Conservation (phyloP, 2,113 vertebrate species). For the Pitta sordida region DNA sequence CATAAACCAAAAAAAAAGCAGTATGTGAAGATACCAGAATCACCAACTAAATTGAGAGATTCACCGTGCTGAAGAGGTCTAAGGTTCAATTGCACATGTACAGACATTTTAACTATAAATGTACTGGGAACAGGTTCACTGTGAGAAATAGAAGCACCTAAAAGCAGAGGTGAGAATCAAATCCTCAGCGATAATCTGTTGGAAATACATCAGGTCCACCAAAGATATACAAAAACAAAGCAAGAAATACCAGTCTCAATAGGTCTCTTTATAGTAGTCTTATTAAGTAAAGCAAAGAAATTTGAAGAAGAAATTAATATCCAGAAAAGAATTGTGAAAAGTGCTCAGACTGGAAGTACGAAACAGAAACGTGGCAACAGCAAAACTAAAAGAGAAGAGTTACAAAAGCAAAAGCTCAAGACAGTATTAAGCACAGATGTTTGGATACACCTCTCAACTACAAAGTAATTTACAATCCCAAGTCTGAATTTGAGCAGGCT, state of each 20-base stretch:
- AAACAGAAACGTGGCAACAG: not conserved
- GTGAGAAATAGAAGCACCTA: not conserved
- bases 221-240: not conserved
- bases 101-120: not conserved
- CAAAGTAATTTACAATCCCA: not conserved
- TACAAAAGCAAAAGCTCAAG: not conserved
- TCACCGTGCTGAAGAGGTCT: not conserved
- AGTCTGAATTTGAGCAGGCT: slow-evolving; percentile 2
- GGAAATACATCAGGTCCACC: not conserved
- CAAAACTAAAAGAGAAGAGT: not conserved
- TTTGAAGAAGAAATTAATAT: not conserved
- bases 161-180: not conserved
- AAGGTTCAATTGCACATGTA: not conserved
- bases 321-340: not conserved
- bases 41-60: not conserved
- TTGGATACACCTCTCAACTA: not conserved
- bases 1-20: not conserved
- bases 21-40: not conserved
- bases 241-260: not conserved
- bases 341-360: not conserved
- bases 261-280: not conserved
- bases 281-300: not conserved
- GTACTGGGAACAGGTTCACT: not conserved
- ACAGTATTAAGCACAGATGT: not conserved
- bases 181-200: not conserved